Evolutionary conservation across 2,888 invertebrate species (phyloP).

Genomic region (Xanthorhoe spadicearia): DNA sequence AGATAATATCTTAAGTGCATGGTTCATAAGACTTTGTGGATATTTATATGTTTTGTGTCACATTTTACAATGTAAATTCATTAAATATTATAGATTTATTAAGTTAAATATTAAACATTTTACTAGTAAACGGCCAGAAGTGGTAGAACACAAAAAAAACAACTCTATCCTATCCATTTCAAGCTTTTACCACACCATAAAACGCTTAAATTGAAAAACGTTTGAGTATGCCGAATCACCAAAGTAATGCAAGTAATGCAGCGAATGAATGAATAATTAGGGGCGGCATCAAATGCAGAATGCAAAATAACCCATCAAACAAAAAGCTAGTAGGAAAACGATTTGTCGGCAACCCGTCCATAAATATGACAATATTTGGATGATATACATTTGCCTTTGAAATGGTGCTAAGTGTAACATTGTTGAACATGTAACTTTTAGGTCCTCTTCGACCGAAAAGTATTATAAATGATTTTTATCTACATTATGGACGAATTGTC

Average conservation of each 20-base stretch:
- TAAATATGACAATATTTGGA: too few species aligned
- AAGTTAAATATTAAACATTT: not conserved
- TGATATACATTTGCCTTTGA: too few species aligned
- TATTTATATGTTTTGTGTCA: not conserved
- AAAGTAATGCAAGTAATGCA: slow-evolving; percentile 35
- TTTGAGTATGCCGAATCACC: slow-evolving; percentile 67
- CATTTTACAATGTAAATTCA: not conserved
- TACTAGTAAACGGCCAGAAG: too few species aligned
- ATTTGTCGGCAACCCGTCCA: too few species aligned
- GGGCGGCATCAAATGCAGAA: too few species aligned
- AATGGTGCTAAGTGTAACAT: too few species aligned
- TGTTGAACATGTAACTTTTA: too few species aligned
- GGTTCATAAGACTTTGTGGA: not conserved
- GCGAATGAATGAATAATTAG: not conserved
- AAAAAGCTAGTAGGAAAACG: too few species aligned
- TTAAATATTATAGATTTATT: not conserved
- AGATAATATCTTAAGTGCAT: not conserved
- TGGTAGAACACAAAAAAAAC: not conserved
- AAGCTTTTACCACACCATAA: not conserved
- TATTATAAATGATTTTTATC: too few species aligned
- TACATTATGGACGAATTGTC: too few species aligned
- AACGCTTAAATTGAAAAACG: slow-evolving; percentile 2
- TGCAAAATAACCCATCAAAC: too few species aligned
- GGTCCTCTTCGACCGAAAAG: too few species aligned
- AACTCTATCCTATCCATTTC: not conserved